A percentile compares a stretch with the other conserved stretches of the same genome.
These are phyloP conservation scores for Tetramorium parvispinum DNA, from an alignment of 1,140 invertebrate species.

Conservation along the genomic window DNA sequence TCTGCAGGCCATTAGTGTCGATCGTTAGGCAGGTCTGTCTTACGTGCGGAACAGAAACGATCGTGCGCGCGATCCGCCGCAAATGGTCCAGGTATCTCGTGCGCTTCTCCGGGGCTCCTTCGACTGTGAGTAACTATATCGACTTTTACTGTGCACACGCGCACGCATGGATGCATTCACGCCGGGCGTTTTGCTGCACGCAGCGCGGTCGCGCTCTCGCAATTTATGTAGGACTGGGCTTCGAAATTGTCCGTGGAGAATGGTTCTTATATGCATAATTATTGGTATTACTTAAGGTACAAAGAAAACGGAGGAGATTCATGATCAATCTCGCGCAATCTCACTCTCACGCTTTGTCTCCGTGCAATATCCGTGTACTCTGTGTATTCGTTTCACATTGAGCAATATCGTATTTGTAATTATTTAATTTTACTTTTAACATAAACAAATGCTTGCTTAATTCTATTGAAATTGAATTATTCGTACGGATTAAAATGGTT, in stretches of 20 bases:
- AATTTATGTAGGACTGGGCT: constrained; percentile 61
- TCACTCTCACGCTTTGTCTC: constrained; percentile 5
- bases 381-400: not conserved
- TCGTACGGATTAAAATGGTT: not conserved
- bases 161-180: constrained; percentile 49
- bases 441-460: not conserved
- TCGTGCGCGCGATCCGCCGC: constrained; percentile 45
- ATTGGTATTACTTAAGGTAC: constrained; percentile 62
- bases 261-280: constrained; percentile 60
- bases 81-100: constrained; percentile 3
- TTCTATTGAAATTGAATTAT: not conserved
- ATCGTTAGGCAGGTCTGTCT: constrained; percentile 65
- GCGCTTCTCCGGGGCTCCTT: not conserved
- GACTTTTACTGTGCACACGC: constrained; percentile 49
- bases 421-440: not conserved
- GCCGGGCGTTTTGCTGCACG: constrained; percentile 43
- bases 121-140: constrained; percentile 35
- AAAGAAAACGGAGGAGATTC: constrained; percentile 27
- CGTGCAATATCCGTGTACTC: not conserved
- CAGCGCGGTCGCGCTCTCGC: constrained; percentile 53
- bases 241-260: constrained; percentile 68
- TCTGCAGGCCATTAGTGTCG: constrained; percentile 65
- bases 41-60: constrained; percentile 61
- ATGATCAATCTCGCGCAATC: constrained; percentile 35
- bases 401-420: too few relatives aligned